Conservation (phyloP, 1,140 invertebrate species). For the Lasioglossum baleicum region DNA sequence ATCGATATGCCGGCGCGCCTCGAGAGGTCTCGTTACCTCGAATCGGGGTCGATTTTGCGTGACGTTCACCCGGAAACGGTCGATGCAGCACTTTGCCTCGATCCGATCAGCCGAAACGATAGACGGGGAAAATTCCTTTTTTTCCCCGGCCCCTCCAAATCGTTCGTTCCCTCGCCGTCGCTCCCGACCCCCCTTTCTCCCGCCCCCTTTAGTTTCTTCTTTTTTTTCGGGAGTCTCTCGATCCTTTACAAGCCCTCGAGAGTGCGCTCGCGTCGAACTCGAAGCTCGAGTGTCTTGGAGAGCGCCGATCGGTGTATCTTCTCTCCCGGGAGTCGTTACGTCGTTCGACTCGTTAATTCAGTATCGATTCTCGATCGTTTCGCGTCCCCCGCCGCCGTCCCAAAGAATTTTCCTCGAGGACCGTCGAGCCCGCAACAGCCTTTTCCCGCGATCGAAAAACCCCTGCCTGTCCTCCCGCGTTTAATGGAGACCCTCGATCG, state of each 20-base stretch:
- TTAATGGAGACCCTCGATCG: background rate
- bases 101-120: conserved; percentile 39
- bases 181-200: background rate
- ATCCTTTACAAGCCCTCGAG: conserved; percentile 37
- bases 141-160: background rate
- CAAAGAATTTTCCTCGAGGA: conserved; percentile 30
- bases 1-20: conserved; percentile 5
- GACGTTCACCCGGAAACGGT: conserved; percentile 34
- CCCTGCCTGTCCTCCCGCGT: background rate
- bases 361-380: conserved; percentile 43
- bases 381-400: background rate
- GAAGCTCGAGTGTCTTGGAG: conserved; percentile 35
- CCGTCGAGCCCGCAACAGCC: conserved; percentile 40
- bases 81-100: conserved; percentile 34
- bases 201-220: background rate
- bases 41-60: conserved; percentile 42
- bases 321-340: conserved; percentile 27
- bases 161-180: no score
- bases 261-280: conserved; percentile 46
- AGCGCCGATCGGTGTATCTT: conserved; percentile 28
- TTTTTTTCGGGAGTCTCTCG: conserved; percentile 21
- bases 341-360: conserved; percentile 44
- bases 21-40: conserved; percentile 37
- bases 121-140: conserved; percentile 28
- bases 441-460: conserved; percentile 31